Evolutionary conservation across 2,888 invertebrate species (phyloP).

Genomic region (Rhagonycha lutea): DNA sequence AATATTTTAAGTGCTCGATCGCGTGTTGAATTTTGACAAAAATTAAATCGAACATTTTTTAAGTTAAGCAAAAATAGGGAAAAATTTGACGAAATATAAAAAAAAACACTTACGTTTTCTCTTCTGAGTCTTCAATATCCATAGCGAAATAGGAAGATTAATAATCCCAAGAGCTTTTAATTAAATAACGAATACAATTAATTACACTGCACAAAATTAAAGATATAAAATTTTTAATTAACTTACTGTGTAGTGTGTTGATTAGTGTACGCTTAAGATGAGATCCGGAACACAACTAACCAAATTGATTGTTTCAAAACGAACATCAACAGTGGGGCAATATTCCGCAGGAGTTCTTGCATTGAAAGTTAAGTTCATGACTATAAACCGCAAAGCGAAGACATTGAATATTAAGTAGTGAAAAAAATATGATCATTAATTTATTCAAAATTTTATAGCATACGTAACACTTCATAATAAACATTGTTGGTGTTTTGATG

Average conservation of each 20-base stretch:
- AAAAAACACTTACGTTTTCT: neutral
- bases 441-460: neutral
- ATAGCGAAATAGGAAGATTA: neutral
- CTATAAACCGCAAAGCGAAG: constrained; percentile 15
- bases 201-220: neutral
- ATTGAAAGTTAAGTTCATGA: constrained; percentile 17
- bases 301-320: constrained; percentile 14
- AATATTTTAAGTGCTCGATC: neutral
- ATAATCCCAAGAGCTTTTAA: neutral
- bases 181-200: neutral
- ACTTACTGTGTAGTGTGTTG: neutral
- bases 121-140: neutral
- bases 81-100: neutral
- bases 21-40: neutral
- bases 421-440: neutral
- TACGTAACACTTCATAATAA: neutral
- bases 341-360: neutral
- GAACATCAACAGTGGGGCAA: constrained; percentile 13
- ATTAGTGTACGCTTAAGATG: constrained; percentile 14
- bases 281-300: constrained; percentile 16
- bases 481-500: neutral
- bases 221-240: neutral
- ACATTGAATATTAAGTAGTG: constrained; percentile 15
- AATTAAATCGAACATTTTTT: neutral
- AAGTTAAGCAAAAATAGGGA: neutral